Percentiles rank a stretch among this genome's conserved stretches.
Evolutionary conservation across 2,797 vertebrate species (phyloP).

Genomic region (Falco naumanni): DNA sequence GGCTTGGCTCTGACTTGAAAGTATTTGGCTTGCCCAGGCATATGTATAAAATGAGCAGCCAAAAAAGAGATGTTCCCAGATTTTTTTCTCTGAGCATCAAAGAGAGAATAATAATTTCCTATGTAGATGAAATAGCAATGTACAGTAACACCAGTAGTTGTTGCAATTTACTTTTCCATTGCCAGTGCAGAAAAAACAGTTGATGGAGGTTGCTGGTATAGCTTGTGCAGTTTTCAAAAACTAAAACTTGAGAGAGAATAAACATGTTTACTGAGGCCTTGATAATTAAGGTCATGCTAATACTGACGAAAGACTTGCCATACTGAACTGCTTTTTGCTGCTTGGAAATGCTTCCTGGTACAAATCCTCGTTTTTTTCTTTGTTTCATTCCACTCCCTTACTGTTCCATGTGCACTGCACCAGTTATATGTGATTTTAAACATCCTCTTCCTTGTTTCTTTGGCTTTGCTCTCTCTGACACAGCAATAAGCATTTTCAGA

Average conservation of each 20-base stretch:
- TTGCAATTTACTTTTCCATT: background rate
- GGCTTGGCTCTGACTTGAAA: slow-evolving; percentile 52
- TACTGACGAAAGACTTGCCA: background rate
- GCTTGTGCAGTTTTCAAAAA: background rate
- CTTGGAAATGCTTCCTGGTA: background rate
- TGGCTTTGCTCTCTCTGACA: background rate
- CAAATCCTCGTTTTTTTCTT: background rate
- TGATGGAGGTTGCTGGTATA: background rate
- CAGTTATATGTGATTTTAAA: background rate
- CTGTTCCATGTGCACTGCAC: background rate
- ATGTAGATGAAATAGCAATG: slow-evolving; percentile 30
- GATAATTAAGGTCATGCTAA: background rate
- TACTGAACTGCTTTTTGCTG: background rate
- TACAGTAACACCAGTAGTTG: slow-evolving; percentile 9
- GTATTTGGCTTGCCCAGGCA: slow-evolving; percentile 47
- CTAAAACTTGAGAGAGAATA: background rate
- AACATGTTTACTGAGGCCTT: background rate
- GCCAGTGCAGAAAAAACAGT: background rate
- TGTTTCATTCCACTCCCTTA: background rate
- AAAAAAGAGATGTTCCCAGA: slow-evolving; percentile 50
- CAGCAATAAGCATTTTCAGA: background rate
- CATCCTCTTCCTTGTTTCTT: background rate
- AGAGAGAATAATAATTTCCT: slow-evolving; percentile 33
- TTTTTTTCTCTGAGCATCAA: slow-evolving; percentile 5
- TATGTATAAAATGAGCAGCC: slow-evolving; percentile 56